phyloP scores from a whole-genome alignment of 1,140 invertebrate species.

The Mya arenaria region DNA sequence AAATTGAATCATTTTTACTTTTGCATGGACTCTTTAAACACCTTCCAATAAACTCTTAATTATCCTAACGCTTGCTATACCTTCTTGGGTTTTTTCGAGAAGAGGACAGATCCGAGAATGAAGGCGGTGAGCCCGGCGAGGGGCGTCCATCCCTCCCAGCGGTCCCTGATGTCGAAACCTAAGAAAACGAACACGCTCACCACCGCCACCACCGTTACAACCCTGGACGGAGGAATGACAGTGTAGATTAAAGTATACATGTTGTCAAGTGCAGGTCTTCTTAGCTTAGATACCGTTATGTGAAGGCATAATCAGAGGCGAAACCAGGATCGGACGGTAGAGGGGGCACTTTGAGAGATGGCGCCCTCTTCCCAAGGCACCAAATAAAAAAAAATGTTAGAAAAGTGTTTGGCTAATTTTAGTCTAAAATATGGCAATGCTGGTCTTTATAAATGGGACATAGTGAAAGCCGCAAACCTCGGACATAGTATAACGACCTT shows the following conservation, averaged over 20 bases:
- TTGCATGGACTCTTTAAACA: too few relatives aligned
- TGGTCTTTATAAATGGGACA: too few relatives aligned
- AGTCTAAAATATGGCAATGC: too few relatives aligned
- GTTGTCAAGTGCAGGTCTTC: background rate
- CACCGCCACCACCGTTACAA: background rate
- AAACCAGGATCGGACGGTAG: background rate
- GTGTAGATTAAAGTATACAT: background rate
- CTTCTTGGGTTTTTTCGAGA: constrained; percentile 33
- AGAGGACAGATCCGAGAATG: constrained; percentile 16
- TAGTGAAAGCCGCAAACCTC: too few relatives aligned
- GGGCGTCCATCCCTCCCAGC: constrained; percentile 40
- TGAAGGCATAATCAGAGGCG: background rate
- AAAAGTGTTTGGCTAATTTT: background rate
- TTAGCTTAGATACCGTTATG: background rate
- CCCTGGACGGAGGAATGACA: constrained; percentile 1
- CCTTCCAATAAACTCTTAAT: too few relatives aligned
- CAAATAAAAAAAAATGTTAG: background rate
- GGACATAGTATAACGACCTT: too few relatives aligned
- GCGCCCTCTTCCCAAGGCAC: background rate
- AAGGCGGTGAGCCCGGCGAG: constrained; percentile 21
- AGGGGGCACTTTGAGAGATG: background rate
- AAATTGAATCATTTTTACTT: too few relatives aligned
- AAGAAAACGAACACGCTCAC: constrained; percentile 24
- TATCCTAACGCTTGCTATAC: too few relatives aligned
- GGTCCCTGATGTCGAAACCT: constrained; percentile 39